Percentiles rank a stretch among this genome's conserved stretches.
These are phyloP conservation scores for Argentina silus DNA, from an alignment of 2,797 vertebrate genomes.

Conservation along the genomic window DNA sequence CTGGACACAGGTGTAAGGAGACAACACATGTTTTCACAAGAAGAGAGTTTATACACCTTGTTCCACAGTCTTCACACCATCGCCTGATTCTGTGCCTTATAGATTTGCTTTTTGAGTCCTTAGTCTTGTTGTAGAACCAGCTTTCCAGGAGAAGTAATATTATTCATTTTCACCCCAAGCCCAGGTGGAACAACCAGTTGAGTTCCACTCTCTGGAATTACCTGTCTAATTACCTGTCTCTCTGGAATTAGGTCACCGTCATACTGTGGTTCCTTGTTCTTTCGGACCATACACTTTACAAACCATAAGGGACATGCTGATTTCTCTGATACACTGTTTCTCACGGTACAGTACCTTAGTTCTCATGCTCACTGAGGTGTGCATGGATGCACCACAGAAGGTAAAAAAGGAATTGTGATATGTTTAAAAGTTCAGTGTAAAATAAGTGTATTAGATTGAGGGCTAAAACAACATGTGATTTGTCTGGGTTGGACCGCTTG, in stretches of 20 bases:
- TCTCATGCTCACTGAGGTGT: constrained; percentile 11
- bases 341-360: constrained; percentile 8
- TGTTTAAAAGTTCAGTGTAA: not conserved
- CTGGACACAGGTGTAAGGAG: too few species aligned
- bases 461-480: not conserved
- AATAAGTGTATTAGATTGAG: not conserved
- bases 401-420: constrained; percentile 3
- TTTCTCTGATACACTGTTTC: constrained; percentile 16
- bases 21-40: too few species aligned
- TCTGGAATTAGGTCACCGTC: constrained; percentile 41
- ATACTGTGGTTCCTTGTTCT: constrained; percentile 52
- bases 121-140: too few species aligned
- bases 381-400: not conserved
- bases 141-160: too few species aligned
- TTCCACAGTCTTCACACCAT: too few species aligned
- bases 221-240: too few species aligned
- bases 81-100: too few species aligned
- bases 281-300: constrained; percentile 34
- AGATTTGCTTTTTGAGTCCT: too few species aligned
- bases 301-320: constrained; percentile 21
- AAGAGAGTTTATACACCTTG: too few species aligned
- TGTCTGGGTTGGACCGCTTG: not conserved
- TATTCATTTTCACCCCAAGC: too few species aligned
- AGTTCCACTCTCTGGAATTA: too few species aligned
- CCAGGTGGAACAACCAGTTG: too few species aligned